Base-by-base conservation (phyloP, 2,797 vertebrate genomes). In the Hoplostethus atlanticus region DNA sequence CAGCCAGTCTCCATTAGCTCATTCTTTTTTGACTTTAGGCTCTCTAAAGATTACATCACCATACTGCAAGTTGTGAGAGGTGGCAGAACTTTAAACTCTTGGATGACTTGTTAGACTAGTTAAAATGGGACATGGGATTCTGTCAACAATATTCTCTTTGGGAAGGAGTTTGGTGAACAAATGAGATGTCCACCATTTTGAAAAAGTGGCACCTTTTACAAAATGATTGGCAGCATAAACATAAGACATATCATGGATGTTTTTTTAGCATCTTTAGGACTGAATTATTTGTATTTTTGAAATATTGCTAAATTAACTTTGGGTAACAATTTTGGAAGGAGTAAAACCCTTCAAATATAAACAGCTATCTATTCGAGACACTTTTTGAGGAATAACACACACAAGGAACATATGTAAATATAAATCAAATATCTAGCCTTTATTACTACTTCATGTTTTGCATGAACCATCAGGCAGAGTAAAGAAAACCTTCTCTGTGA, bases 401-500 rank as follows among this genome's bases (percentile, higher is more conserved):
- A 21, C 8, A 31, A 25, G 12, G 17, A 25, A 3, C 42, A 21
- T 28, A 28, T 30, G 21, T 44, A 17, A 34, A 64, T 8, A 28
- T 16, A 73, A 17, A 48, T 28, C 17, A 71, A 56, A 64, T 44
- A 47, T 51, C 50, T 0, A 36, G 34, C 34, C 46, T 52, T 13
- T 0, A 50, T 68, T 4, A 3, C 21, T 11, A 0, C 15, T 17
- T 68, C 66, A 77, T 62, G 4, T 34, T 40, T 40, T 40, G 38
- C 38, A 40, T 40, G 2, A 40, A 40, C 63, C 63, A 17, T 16
- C 10, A 42, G 11, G 4, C 38, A 66, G 11, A 76, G 42, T 61
- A 81, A 84, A 87, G 72, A 85, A 16, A 65, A 48, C 61, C 17
- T 40, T 13, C 13, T n/a, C 46, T 17, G 38, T 21, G 64, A 63